Evolutionary conservation across 1,140 invertebrate species (phyloP).

Genomic region (Homarus americanus): DNA sequence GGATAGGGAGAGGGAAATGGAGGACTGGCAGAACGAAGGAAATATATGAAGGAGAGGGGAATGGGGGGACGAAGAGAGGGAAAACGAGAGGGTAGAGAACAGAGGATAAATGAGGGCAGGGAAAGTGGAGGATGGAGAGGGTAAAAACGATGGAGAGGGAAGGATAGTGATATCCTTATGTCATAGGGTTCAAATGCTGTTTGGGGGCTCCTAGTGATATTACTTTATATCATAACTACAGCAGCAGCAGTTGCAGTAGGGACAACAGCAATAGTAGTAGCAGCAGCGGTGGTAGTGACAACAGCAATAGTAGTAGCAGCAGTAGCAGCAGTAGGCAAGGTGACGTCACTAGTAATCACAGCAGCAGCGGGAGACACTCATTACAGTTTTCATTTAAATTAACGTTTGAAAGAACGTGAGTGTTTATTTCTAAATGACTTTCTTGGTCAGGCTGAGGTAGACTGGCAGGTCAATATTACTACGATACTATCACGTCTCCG

Average conservation of each 20-base stretch:
- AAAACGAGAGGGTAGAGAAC: neutral
- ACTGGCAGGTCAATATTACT: neutral
- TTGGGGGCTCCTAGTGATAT: no score
- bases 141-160: neutral
- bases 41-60: no score
- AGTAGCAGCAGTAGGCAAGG: neutral
- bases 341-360: neutral
- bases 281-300: neutral
- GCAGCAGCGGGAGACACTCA: neutral
- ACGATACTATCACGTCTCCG: neutral
- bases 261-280: neutral
- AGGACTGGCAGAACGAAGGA: no score
- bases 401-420: neutral
- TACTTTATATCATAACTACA: no score
- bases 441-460: neutral
- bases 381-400: neutral
- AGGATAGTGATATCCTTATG: neutral
- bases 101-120: neutral
- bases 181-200: no score
- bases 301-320: neutral
- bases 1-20: neutral
- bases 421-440: constrained; percentile 3
- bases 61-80: neutral
- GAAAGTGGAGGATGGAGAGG: neutral
- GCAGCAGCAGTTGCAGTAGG: neutral